A percentile compares a stretch with the other conserved stretches of the same genome.
Conservation (phyloP, 2,797 vertebrate species). For the Aldrovandia affinis region DNA sequence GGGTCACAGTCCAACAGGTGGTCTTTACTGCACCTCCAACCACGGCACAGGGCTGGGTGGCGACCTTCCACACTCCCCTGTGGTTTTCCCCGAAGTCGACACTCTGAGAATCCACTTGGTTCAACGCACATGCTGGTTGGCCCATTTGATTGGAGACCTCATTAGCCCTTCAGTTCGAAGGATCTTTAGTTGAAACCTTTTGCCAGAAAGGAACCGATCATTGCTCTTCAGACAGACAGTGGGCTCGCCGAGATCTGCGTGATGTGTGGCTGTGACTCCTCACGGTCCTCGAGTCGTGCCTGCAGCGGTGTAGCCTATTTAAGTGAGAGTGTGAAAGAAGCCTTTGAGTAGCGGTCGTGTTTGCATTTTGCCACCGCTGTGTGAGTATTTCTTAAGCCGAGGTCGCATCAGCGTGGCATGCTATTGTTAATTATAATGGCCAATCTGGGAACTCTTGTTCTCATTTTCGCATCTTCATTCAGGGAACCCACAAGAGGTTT, state of each 20-base stretch:
- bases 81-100: not conserved
- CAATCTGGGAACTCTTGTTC: conserved; percentile 2
- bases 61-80: not conserved
- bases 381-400: conserved; percentile 2
- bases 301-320: not conserved
- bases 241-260: not conserved
- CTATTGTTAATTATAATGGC: conserved; percentile 21
- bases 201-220: too few relatives aligned
- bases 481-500: conserved; percentile 1
- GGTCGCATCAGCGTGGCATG: not conserved
- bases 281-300: not conserved
- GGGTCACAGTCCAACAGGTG: conserved; percentile 4
- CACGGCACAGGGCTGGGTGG: not conserved
- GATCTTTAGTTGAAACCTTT: not conserved
- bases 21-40: not conserved
- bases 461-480: conserved; percentile 6
- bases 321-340: not conserved
- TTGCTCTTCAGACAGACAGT: too few relatives aligned
- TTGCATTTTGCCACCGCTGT: conserved; percentile 3
- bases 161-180: not conserved
- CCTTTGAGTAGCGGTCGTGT: not conserved
- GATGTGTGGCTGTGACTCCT: not conserved
- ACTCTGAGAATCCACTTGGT: not conserved
- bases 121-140: not conserved
- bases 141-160: not conserved